Evolutionary conservation across 2,797 vertebrate species (phyloP).

Genomic region (Bradypodion ventrale): DNA sequence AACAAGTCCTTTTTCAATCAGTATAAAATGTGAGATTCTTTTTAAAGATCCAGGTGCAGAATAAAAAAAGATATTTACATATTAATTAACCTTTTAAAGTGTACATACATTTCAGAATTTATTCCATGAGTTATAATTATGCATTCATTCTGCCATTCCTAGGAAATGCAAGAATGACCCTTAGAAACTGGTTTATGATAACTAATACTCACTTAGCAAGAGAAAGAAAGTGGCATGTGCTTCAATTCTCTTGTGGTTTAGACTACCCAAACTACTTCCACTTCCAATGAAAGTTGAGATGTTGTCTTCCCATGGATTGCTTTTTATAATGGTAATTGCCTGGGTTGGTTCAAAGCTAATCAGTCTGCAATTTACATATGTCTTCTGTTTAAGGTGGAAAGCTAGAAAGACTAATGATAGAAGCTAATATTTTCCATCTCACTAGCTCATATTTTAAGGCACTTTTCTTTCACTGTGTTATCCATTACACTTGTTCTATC

Average conservation of each 20-base stretch:
- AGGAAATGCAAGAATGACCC: background rate
- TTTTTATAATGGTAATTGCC: conserved; percentile 24
- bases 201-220: background rate
- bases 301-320: conserved; percentile 5
- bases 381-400: background rate
- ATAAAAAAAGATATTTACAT: background rate
- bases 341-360: conserved; percentile 6
- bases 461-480: background rate
- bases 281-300: conserved; percentile 1
- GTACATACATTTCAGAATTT: conserved; percentile 30
- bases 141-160: background rate
- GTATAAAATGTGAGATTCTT: conserved; percentile 40
- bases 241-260: background rate
- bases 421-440: conserved; percentile 10
- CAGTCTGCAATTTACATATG: conserved; percentile 3
- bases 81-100: conserved; percentile 49
- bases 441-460: background rate
- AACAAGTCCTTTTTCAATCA: conserved; percentile 4
- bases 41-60: conserved; percentile 41
- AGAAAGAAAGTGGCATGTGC: background rate
- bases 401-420: conserved; percentile 1
- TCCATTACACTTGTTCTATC: background rate
- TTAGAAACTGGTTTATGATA: background rate
- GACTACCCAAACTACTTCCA: background rate
- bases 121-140: background rate